These are phyloP conservation scores for Gordius sp. DNA, from an alignment of 2,888 invertebrate species.

Conservation along the genomic window DNA sequence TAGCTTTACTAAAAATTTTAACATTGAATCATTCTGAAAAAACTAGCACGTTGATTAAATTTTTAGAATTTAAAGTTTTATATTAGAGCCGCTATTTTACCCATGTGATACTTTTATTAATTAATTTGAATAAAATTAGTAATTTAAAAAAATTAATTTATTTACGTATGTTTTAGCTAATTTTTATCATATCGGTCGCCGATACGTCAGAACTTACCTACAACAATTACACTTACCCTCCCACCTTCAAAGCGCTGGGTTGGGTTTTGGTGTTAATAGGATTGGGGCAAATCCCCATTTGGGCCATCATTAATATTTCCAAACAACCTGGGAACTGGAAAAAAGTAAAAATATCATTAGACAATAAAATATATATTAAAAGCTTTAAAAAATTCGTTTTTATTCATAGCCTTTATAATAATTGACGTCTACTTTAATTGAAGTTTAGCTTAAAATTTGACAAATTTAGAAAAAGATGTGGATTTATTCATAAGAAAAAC, in stretches of 20 bases:
- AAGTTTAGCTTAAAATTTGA: too few relatives aligned
- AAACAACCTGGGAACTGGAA: slow-evolving; percentile 2
- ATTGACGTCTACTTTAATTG: too few relatives aligned
- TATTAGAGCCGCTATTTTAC: not conserved
- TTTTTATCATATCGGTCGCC: not conserved
- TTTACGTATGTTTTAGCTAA: not conserved
- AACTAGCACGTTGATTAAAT: too few relatives aligned
- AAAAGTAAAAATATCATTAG: not conserved
- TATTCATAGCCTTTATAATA: not conserved
- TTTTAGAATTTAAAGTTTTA: not conserved
- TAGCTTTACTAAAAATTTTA: too few relatives aligned
- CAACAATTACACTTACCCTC: not conserved
- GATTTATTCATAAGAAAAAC: too few relatives aligned
- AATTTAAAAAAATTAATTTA: not conserved
- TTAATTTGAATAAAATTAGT: not conserved
- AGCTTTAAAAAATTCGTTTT: not conserved
- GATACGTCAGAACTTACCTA: not conserved
- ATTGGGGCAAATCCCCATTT: slow-evolving; percentile 2
- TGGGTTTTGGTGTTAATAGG: not conserved
- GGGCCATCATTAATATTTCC: slow-evolving; percentile 3
- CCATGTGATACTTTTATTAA: too few relatives aligned
- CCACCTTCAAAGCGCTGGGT: not conserved
- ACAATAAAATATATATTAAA: not conserved
- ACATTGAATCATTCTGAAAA: too few relatives aligned
- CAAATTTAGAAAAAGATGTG: too few relatives aligned